Base-by-base conservation (phyloP, 2,797 vertebrate genomes). In the Simalia tracyae region DNA sequence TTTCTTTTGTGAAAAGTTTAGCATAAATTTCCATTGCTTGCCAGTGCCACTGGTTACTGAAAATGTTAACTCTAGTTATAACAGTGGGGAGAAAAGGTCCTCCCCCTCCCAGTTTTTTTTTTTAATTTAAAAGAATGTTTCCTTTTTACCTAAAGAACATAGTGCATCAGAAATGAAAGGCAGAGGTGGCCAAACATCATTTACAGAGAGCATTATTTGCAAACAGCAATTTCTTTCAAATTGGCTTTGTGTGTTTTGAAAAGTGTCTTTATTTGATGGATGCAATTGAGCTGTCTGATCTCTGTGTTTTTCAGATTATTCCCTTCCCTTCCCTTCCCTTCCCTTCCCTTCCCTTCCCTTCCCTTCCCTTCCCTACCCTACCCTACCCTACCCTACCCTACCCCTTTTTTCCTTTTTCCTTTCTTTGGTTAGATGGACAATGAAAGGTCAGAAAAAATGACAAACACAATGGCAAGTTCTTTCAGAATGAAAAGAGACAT, bases 1-100 rank as follows among this genome's bases (percentile, higher is more conserved):
- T 97, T 97, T 94, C 94, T 61, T n/a, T 50, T 61, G 3, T 93
- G 26, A 95, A 95, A 15, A 2, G 0, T 95, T 93, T 90, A 84
- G 36, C 95, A 81, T 93, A 94, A 92, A 94, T 94, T 84, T 89
- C 57, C 89, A 93, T 96, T 93, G 26, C 89, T 94, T 87, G 54
- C 31, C 88, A 87, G 36, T 91, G 28, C 31, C 31, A 68, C 50
- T 87, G 12, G 22, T 84, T 87, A 91, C 66, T n/a, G 84, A 66
- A 94, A 86, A 72, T 85, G 89, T 50, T 42, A 92, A 92, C 63
- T 95, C 63, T 24, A 68, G 68, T 22, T 84, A 86, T 90, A 88
- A 10, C 61, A 89, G 91, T 36, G 36, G 87, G 59, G 26, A 46
- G 72, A 46, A 81, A 46, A 46, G 68, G 8, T 76, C 42, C 17